Evolutionary conservation across 2,797 vertebrate species (phyloP).

Genomic region (Myripristis jacobus): DNA sequence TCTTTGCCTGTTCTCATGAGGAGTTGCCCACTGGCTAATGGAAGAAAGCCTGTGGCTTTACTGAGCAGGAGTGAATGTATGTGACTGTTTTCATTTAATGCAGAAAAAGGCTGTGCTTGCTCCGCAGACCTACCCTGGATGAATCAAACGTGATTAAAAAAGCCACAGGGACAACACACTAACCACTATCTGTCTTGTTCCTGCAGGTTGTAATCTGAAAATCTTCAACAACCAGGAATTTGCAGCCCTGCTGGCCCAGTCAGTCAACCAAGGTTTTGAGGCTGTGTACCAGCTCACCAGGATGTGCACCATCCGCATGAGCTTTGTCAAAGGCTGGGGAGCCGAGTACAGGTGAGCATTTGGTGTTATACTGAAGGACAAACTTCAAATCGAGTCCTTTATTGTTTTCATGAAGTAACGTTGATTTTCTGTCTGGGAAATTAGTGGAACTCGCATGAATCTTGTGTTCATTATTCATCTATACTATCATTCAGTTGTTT

Average conservation of each 20-base stretch:
- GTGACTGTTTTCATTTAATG: neutral
- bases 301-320: slow-evolving; percentile 99
- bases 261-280: slow-evolving; percentile 99
- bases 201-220: slow-evolving; percentile 96
- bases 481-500: neutral
- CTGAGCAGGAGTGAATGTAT: no score
- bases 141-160: neutral
- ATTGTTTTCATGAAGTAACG: no score
- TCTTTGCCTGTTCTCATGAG: no score
- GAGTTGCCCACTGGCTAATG: no score
- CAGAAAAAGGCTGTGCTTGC: neutral
- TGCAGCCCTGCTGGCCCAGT: slow-evolving; percentile 97
- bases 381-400: no score
- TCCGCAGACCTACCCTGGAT: no score
- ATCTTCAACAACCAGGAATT: slow-evolving; percentile 99
- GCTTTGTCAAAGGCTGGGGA: slow-evolving; percentile 99
- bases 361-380: no score
- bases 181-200: slow-evolving; percentile 9
- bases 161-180: neutral
- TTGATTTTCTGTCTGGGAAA: no score
- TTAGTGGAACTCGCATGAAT: no score
- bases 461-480: no score
- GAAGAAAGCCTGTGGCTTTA: no score
- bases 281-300: slow-evolving; percentile 98
- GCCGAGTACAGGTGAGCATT: slow-evolving; percentile 94